Base-by-base conservation (phyloP, 2,888 invertebrate species). In the Trachelus troglodyta region DNA sequence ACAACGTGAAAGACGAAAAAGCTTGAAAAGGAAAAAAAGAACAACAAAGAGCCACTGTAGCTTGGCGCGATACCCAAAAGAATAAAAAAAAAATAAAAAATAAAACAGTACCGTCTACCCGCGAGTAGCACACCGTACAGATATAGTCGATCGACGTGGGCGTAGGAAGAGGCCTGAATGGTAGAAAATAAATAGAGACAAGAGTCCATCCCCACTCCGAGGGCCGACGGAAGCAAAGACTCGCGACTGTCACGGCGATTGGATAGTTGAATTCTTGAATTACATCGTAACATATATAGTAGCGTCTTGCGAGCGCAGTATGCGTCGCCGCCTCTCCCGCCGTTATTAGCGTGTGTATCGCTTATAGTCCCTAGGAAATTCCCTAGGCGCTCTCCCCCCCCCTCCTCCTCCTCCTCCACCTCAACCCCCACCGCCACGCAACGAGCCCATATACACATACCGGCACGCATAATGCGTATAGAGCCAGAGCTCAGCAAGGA, bases 251-350 rank as follows among this genome's bases (percentile, higher is more conserved):
- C 71, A 71, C 71, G 71, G 71, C 71, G 71, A 71, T 71, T 71
- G 84, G 85, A 85, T 85, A 85, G 84, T 81, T 80, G 79, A 86
- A 85, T 86, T 85, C 85, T 85, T 86, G 85, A 84, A 86, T 85
- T 86, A 86, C 85, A 86, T 80, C 82, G 81, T 82, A 81, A 86
- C 85, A 85, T 85, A 86, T 86, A 86, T 86, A 86, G 86, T 79
- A 83, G 79, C 81, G 83, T 80, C 81, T 76, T 76, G 78, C 77
- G 80, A 79, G 78, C 31, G 77, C 40, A 76, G 56, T 71, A 30
- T 37, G 37, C 73, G 37, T 34, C 40, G 34, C 75, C 23, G 11
- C 15, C 34, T 69, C 69, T 12, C 56, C 75, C 30, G 30, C 12
- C 34, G 6, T 74, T 35, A 74, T 33, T 35, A 74, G 34, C 33